These are phyloP conservation scores for Cottoperca gobio DNA, from an alignment of 2,797 vertebrate genomes.

Conservation along the genomic window DNA sequence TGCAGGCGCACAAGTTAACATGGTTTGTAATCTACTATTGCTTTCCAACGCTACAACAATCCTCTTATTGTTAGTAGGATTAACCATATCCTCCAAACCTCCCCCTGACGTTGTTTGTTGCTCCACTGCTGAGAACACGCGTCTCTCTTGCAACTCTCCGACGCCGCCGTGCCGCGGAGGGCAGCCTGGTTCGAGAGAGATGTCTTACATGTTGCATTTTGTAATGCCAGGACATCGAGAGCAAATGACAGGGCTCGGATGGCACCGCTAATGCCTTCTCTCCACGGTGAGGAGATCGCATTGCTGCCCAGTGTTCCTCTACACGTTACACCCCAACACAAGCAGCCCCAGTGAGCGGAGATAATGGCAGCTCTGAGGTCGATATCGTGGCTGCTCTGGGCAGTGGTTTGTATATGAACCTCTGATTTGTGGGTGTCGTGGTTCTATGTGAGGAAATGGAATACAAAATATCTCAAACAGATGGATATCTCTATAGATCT, in stretches of 20 bases:
- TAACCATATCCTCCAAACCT: conserved; percentile 45
- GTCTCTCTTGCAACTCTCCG: not conserved
- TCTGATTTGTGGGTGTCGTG: not conserved
- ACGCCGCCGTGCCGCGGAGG: not conserved
- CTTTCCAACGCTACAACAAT: too few species aligned
- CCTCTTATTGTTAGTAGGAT: conserved; percentile 41
- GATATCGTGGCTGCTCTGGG: conserved; percentile 19
- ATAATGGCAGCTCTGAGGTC: conserved; percentile 31
- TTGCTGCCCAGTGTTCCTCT: conserved; percentile 54
- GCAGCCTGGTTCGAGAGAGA: not conserved
- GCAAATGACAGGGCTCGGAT: conserved; percentile 16
- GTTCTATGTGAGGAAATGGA: not conserved
- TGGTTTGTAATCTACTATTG: too few species aligned
- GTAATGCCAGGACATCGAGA: conserved; percentile 8
- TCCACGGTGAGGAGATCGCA: conserved; percentile 33
- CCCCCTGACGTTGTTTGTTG: conserved; percentile 27
- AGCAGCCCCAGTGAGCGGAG: conserved; percentile 13
- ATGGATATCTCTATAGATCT: not conserved
- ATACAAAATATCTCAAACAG: not conserved
- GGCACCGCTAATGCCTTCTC: conserved; percentile 26
- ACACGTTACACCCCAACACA: conserved; percentile 30
- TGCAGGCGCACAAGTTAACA: conserved; percentile 1
- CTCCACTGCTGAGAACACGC: not conserved
- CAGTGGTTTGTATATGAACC: too few species aligned
- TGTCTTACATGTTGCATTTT: conserved; percentile 6